Percentiles rank a stretch among this genome's conserved stretches.
Evolutionary conservation across 2,797 vertebrate species (phyloP).

Genomic region (Salmo trutta): DNA sequence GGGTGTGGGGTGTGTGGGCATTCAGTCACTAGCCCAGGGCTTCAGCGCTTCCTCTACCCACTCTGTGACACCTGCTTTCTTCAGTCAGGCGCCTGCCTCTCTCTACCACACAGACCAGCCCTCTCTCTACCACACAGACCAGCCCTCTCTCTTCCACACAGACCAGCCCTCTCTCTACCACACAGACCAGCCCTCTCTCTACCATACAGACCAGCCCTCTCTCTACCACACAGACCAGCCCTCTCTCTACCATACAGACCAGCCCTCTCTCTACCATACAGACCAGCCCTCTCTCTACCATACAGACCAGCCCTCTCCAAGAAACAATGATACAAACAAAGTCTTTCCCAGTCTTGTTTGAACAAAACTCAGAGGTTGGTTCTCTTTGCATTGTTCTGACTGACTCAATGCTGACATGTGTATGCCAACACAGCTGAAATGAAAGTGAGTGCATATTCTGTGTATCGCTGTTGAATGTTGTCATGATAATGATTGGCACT

Average conservation of each 20-base stretch:
- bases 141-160: constrained; percentile 4
- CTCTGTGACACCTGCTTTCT: neutral
- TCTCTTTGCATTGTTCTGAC: neutral
- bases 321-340: neutral
- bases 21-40: constrained; percentile 1
- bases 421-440: neutral
- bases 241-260: neutral
- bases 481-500: constrained; percentile 29
- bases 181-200: neutral
- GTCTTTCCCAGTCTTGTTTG: neutral
- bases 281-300: no score
- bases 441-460: neutral
- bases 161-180: constrained; percentile 8
- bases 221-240: neutral
- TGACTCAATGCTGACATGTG: neutral
- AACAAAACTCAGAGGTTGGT: neutral
- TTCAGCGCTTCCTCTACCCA: neutral
- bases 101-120: neutral
- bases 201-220: neutral
- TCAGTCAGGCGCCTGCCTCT: neutral
- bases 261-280: neutral
- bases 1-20: constrained; percentile 1
- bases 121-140: constrained; percentile 24
- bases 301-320: neutral
- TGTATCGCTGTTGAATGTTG: constrained; percentile 3